Base-by-base conservation (phyloP, 2,113 vertebrate genomes). In the Collichthys lucidus region DNA sequence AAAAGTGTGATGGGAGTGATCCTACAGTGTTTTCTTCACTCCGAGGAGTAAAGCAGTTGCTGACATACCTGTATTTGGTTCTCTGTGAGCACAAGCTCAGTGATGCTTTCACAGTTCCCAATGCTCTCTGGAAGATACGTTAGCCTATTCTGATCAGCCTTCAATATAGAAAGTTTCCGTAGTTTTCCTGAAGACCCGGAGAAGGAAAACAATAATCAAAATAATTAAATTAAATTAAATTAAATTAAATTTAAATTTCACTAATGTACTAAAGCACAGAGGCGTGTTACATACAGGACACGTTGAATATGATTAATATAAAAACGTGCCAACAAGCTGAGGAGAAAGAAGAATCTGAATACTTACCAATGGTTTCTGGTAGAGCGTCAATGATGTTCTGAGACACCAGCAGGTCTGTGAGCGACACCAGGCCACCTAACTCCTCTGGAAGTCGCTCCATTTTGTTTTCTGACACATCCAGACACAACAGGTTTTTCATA, bases 401-500 rank as follows among this genome's bases (percentile, higher is more conserved):
- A 85, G 98, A 99, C 90, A 98, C 96, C 77, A 98, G 95, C 84
- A 99, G 94, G 91, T 99, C 98, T 40, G 96, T 96, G 88, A 99
- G 94, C 26, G 95, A 96, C 83, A 89, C 82, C 89, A 99, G 93
- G 82, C 96, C 95, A 50, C 96, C 96, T 75, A 99, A 93, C 91
- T 98, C 97, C 86, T 98, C 96, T 46, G 98, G 98, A 88, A 99
- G 97, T 84, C 90, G 95, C 91, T 97, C 98, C 91, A 99, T 90
- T 91, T 97, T 97, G 93, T 99, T 99, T 94, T 99, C 98, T 5
- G 98, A 99, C 72, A 99, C 95, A 92, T 99, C 98, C 90, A 99
- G 94, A 94, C 97, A 99, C 68, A 98, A 90, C 86, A 99, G 94
- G 94, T 92, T 99, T 93, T 96, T 97, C 95, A 99, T 96, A 78